A percentile compares a stretch with the other conserved stretches of the same genome.
Conservation (phyloP, 2,888 invertebrate species). For the Scaptomyza flava region DNA sequence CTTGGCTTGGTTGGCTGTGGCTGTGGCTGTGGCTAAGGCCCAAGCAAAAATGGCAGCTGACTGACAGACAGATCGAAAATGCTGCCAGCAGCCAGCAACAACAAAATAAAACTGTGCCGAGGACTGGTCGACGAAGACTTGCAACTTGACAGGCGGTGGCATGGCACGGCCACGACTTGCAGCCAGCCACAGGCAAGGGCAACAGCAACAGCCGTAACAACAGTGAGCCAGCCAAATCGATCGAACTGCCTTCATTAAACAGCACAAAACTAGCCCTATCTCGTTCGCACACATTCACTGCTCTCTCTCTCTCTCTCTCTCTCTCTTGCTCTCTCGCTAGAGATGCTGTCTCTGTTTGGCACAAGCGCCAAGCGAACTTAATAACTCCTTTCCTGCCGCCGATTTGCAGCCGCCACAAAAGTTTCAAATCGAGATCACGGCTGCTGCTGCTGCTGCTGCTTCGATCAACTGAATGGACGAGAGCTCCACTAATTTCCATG, state of each 20-base stretch:
- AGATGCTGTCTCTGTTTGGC: constrained; percentile 41
- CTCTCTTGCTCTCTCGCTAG: neutral
- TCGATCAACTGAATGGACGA: constrained; percentile 59
- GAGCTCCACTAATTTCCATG: constrained; percentile 76
- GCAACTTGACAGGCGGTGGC: constrained; percentile 67
- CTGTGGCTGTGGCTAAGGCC: constrained; percentile 43
- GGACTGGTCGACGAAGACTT: constrained; percentile 45
- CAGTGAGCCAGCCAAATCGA: constrained; percentile 69
- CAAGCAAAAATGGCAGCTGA: constrained; percentile 76
- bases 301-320: neutral
- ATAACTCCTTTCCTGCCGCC: constrained; percentile 80
- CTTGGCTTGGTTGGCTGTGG: constrained; percentile 56
- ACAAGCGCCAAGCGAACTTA: constrained; percentile 60
- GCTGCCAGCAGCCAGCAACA: constrained; percentile 54
- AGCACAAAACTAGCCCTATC: constrained; percentile 38
- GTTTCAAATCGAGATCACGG: constrained; percentile 50
- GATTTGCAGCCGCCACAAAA: constrained; percentile 45
- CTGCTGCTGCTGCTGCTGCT: constrained; percentile 39
- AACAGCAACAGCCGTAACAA: neutral
- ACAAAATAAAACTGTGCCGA: constrained; percentile 52
- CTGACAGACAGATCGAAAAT: constrained; percentile 80
- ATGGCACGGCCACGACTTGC: constrained; percentile 72
- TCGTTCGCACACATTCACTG: constrained; percentile 8
- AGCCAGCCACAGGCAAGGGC: constrained; percentile 33
- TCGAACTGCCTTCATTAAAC: constrained; percentile 78